Evolutionary conservation across 2,888 invertebrate genomes (phyloP), one percentile per base, ranked within the genome.

Genomic region (Caenorhabditis wallacei): DNA sequence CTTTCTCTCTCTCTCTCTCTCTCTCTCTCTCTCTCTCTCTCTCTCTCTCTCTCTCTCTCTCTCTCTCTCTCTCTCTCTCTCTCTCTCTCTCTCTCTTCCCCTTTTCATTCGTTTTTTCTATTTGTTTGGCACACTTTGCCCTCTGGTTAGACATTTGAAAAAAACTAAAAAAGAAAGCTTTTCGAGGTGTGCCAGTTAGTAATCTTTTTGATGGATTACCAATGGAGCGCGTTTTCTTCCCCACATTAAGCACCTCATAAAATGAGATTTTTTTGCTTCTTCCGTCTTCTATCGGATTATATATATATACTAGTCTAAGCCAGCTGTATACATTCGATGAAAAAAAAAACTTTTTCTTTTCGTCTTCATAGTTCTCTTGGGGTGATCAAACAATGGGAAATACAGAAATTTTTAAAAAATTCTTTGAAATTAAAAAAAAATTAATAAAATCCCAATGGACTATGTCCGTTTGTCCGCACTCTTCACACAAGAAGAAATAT

Each of bases 41-140:
- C n/a, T n/a, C n/a, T n/a, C n/a, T n/a, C n/a, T n/a, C n/a, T n/a
- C n/a, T n/a, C n/a, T n/a, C n/a, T n/a, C n/a, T n/a, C n/a, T n/a
- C n/a, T n/a, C n/a, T n/a, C n/a, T 53, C 24, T 51, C 26, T 43
- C 13, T 40, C 63, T 24, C 24, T 22, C 4, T 16, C 24, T 53
- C 16, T 24, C 56, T 24, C 22, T 18, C 37, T 20, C 40, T 11
- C 40, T 43, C 43, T 61, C 43, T 61, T 40, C 16, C 10, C 22
- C 22, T 40, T 61, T 63, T 43, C 40, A 51, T 51, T 59, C 48
- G n/a, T n/a, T 40, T 61, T 63, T 46, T 64, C 64, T 74, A 46
- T 74, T 74, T 74, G 72, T 64, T 74, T 43, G 43, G 72, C 72
- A 74, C 72, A 64, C 72, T 74, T 74, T 74, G 72, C 72, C 72